A percentile compares a stretch with the other conserved stretches of the same genome.
Evolutionary conservation across 2,113 vertebrate genomes (phyloP).

Genomic region (Neodontobutis hainanensis): DNA sequence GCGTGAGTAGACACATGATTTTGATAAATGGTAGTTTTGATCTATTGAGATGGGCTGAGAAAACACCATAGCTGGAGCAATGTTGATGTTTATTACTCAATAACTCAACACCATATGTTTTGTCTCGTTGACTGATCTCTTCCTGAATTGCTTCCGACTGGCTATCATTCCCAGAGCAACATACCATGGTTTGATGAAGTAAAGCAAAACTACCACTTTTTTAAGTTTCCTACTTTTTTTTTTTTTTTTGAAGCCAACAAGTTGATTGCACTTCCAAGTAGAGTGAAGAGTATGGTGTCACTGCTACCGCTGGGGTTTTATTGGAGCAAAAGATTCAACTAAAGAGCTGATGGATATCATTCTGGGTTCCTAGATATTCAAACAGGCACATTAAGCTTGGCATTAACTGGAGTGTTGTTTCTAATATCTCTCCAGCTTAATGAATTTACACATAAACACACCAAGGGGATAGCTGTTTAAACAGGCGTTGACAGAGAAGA

Average conservation of each 20-base stretch:
- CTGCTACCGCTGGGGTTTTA: neutral
- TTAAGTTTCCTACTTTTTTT: neutral
- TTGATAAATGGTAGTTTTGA: neutral
- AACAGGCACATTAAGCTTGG: slow-evolving; percentile 18
- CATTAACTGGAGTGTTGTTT: slow-evolving; percentile 13
- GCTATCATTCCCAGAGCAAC: slow-evolving; percentile 5
- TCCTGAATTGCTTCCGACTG: neutral
- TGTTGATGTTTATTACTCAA: neutral
- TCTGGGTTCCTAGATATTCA: slow-evolving; percentile 36
- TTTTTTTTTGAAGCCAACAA: neutral
- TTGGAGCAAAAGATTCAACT: slow-evolving; percentile 6
- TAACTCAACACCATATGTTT: neutral
- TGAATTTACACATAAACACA: slow-evolving; percentile 37
- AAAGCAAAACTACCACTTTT: slow-evolving; percentile 2
- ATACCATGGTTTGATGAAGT: slow-evolving; percentile 8
- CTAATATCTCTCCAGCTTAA: slow-evolving; percentile 23
- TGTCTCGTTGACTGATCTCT: slow-evolving; percentile 18
- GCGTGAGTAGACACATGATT: neutral
- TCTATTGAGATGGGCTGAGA: slow-evolving; percentile 3
- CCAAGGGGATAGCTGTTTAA: neutral
- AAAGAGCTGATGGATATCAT: slow-evolving; percentile 20
- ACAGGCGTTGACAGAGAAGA: slow-evolving; percentile 9
- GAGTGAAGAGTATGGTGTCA: neutral
- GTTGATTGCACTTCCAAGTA: neutral
- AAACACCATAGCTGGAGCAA: slow-evolving; percentile 9